A percentile compares a stretch with the other conserved stretches of the same genome.
Conservation (phyloP, 1,140 invertebrate genomes). For the Drosophila mojavensis region DNA sequence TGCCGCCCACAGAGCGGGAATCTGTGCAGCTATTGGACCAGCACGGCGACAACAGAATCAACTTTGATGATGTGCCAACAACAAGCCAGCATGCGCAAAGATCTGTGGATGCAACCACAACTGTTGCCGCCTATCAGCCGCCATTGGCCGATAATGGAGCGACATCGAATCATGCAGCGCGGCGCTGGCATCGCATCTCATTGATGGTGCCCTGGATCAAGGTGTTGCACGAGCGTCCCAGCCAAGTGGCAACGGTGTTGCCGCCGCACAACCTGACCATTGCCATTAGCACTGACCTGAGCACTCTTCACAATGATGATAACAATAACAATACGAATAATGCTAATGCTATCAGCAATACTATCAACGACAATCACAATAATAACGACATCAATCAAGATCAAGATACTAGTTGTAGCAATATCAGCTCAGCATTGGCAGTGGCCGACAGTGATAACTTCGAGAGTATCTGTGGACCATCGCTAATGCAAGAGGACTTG, state of each 20-base stretch:
- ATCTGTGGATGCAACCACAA: background rate
- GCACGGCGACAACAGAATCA: background rate
- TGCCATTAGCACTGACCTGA: conserved; percentile 8
- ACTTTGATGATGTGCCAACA: conserved; percentile 18
- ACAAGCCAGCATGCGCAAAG: conserved; percentile 21
- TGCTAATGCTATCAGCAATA: background rate
- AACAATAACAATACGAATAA: background rate
- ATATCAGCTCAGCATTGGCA: background rate
- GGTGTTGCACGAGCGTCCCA: conserved; percentile 3
- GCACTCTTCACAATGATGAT: background rate
- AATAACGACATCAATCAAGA: too few relatives aligned
- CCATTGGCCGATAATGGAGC: background rate
- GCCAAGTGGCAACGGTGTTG: too few relatives aligned
- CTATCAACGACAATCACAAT: too few relatives aligned
- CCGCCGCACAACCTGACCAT: background rate
- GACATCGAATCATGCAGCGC: background rate
- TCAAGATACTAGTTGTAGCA: background rate
- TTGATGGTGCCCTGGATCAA: conserved; percentile 31
- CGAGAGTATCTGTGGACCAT: conserved; percentile 17
- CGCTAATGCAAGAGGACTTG: conserved; percentile 35
- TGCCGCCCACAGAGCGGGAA: conserved; percentile 16
- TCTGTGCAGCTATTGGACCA: background rate
- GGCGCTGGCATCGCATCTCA: conserved; percentile 37
- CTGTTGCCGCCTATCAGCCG: background rate
- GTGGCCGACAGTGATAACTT: conserved; percentile 2